Conservation (phyloP, 2,888 invertebrate genomes). For the Brassicogethes aeneus region DNA sequence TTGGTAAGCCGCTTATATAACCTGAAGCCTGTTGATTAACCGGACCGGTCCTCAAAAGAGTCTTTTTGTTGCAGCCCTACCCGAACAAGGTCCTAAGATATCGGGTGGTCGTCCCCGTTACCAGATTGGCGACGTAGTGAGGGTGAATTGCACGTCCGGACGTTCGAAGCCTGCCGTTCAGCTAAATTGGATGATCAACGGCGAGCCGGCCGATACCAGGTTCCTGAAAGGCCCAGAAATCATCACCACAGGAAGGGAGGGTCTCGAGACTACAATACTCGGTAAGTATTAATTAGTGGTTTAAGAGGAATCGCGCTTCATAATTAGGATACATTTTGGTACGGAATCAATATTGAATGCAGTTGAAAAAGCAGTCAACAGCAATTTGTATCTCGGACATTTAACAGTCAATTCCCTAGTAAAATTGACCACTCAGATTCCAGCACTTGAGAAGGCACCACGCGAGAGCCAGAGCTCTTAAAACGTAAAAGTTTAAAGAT, state of each 20-base stretch:
- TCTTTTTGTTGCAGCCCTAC: conserved; percentile 56
- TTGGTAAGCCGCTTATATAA: too few relatives aligned
- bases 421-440: neutral
- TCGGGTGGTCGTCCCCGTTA: conserved; percentile 72
- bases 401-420: neutral
- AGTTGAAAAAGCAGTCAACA: too few relatives aligned
- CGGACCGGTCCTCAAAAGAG: too few relatives aligned
- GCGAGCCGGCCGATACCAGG: conserved; percentile 53
- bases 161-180: conserved; percentile 75
- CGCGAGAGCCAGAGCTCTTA: too few relatives aligned
- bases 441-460: neutral
- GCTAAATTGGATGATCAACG: conserved; percentile 82
- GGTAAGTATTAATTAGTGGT: conserved; percentile 25
- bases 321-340: too few relatives aligned
- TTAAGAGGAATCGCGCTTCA: too few relatives aligned
- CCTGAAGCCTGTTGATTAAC: too few relatives aligned
- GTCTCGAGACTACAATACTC: conserved; percentile 68
- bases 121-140: conserved; percentile 72
- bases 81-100: conserved; percentile 74
- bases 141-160: conserved; percentile 78
- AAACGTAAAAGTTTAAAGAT: too few relatives aligned
- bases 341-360: too few relatives aligned
- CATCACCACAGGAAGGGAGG: conserved; percentile 49
- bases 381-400: neutral
- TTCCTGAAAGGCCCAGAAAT: conserved; percentile 45